phyloP scores from a whole-genome alignment of 2,888 invertebrate species.

The Coleophora deauratella region DNA sequence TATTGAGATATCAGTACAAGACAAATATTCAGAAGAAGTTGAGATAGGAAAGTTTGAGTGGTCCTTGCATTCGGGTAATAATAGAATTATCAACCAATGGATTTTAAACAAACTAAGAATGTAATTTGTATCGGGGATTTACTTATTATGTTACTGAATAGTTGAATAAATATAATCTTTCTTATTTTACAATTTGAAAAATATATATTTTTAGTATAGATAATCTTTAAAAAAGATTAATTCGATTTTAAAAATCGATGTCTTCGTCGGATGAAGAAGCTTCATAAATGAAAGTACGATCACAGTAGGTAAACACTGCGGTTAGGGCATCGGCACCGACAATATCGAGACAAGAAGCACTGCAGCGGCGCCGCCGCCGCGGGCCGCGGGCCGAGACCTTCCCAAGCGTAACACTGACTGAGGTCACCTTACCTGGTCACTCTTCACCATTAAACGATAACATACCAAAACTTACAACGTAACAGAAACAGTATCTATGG shows the following conservation, averaged over 20 bases:
- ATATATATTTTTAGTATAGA: no score
- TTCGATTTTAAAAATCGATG: constrained; percentile 15
- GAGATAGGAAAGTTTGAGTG: constrained; percentile 82
- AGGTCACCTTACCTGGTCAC: constrained; percentile 57
- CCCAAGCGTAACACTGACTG: constrained; percentile 62
- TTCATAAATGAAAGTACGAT: constrained; percentile 31
- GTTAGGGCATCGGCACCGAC: constrained; percentile 52
- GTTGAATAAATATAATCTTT: no score
- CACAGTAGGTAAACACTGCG: constrained; percentile 33
- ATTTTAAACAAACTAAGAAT: constrained; percentile 19
- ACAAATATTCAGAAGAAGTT: constrained; percentile 38
- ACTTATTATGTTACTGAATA: no score
- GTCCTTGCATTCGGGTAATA: constrained; percentile 78
- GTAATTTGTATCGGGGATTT: constrained; percentile 9
- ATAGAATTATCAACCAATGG: constrained; percentile 6
- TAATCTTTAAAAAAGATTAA: no score
- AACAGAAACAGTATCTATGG: constrained; percentile 9
- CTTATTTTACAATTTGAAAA: no score
- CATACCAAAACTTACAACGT: constrained; percentile 36
- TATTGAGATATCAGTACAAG: constrained; percentile 18
- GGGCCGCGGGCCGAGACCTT: constrained; percentile 35
- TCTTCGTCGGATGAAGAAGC: constrained; percentile 46
- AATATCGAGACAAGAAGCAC: constrained; percentile 57
- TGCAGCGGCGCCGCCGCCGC: constrained; percentile 39
- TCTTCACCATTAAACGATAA: constrained; percentile 29